phyloP scores from a whole-genome alignment of 2,113 vertebrate genomes.

The Cyprinus carpio region DNA sequence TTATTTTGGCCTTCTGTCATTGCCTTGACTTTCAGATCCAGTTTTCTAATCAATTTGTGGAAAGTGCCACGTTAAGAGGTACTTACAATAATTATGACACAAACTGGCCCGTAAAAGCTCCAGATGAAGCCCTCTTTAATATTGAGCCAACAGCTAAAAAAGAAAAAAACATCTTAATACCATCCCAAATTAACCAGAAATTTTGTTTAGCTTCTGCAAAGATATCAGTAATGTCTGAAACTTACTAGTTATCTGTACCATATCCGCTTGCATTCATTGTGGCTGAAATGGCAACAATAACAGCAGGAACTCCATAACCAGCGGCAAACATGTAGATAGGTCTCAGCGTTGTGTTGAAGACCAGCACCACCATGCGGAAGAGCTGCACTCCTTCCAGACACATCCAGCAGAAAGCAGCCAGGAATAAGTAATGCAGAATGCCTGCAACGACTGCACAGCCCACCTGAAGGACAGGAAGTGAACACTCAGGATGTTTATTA shows the following conservation, averaged over 20 bases:
- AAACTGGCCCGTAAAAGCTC: constrained; percentile 81
- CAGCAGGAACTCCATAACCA: constrained; percentile 81
- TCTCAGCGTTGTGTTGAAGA: constrained; percentile 78
- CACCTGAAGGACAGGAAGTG: constrained; percentile 64
- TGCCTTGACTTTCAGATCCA: neutral
- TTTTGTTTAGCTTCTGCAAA: neutral
- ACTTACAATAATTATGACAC: constrained; percentile 77
- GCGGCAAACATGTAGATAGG: constrained; percentile 73
- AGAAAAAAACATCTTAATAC: constrained; percentile 4
- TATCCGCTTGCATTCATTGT: constrained; percentile 69
- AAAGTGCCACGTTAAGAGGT: neutral
- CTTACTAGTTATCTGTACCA: constrained; percentile 75
- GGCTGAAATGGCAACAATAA: constrained; percentile 78
- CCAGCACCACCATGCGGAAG: constrained; percentile 85
- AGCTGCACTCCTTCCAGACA: constrained; percentile 85
- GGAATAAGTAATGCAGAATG: constrained; percentile 83
- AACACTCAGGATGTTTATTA: constrained; percentile 7
- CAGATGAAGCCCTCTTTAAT: constrained; percentile 68
- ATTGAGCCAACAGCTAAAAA: constrained; percentile 80
- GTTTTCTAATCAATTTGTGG: neutral
- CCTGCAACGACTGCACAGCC: constrained; percentile 81
- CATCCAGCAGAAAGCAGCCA: constrained; percentile 90
- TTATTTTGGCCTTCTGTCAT: neutral
- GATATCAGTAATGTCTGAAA: constrained; percentile 1
- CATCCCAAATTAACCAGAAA: neutral